Evolutionary conservation across 1,140 invertebrate species (phyloP), one percentile per base, ranked within the genome.

Genomic region (Sesamia nonagrioides): DNA sequence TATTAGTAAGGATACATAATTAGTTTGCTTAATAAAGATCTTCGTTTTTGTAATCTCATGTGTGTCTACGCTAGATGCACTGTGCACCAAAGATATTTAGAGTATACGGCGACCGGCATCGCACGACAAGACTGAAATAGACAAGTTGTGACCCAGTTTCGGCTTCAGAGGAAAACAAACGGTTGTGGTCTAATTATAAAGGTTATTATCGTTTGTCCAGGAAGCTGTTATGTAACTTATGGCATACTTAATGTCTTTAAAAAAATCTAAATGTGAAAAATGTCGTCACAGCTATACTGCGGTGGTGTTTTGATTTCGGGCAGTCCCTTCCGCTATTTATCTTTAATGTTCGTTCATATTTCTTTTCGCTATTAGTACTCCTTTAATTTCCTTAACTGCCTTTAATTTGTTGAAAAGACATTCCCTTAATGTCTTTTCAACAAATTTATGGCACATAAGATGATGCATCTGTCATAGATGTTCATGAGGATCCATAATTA

Each of bases 61-160:
- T 91, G 72, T 81, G 15, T 15, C 9, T 68, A 61, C 68, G 48
- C 61, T 72, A 72, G 82, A 86, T 93, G 92, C 92, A 94, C 80
- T 63, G 81, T 92, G 92, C 91, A 92, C 82, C 85, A 76, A 80
- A 79, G 84, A 85, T 91, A 92, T 93, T 92, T 93, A 90, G 78
- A 89, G 86, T 89, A 86, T 86, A 88, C 89, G 79, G 75, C 88
- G 86, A 85, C 85, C 84, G 83, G 87, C 88, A 89, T 88, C 87
- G 80, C 87, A 69, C 83, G 81, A 72, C 82, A 79, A 77, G 86
- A 76, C 89, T 85, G 78, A 93, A 93, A 94, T 93, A 93, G 89
- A 88, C 80, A 81, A 88, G 75, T 82, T 83, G 86, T 93, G 92
- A 94, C 93, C 93, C 86, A 94, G 77, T 92, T 94, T 85, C 81